These are phyloP conservation scores for Ciona savignyi DNA, from an alignment of 23 tunicate species.

Conservation along the genomic window DNA sequence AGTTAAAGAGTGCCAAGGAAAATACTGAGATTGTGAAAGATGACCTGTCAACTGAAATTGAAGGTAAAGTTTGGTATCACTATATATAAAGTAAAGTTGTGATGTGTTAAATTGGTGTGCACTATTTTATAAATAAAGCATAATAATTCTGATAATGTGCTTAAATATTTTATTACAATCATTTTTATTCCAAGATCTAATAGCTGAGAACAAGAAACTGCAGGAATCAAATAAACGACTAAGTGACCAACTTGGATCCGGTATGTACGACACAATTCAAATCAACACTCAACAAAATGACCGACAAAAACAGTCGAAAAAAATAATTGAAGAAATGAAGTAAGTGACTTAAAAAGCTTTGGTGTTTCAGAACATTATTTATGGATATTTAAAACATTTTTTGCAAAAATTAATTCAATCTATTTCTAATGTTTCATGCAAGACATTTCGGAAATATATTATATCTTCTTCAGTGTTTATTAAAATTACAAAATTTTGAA, in stretches of 20 bases:
- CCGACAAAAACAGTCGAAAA: slow-evolving; percentile 20
- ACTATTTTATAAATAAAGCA: too few species aligned
- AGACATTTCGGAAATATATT: too few species aligned
- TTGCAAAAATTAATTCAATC: too few species aligned
- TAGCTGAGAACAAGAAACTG: slow-evolving; percentile 33
- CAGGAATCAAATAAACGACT: slow-evolving; percentile 33
- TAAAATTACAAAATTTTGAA: too few species aligned
- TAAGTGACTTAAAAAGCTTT: slow-evolving; percentile 7
- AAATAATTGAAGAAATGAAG: slow-evolving; percentile 62
- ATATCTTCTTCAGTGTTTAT: too few species aligned
- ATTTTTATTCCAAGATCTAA: slow-evolving; percentile 21
- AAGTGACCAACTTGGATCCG: slow-evolving; percentile 10
- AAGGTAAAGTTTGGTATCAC: too few species aligned
- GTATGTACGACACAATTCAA: neutral
- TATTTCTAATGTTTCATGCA: too few species aligned
- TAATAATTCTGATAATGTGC: neutral
- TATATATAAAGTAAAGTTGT: too few species aligned
- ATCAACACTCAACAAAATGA: neutral
- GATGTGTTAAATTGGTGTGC: too few species aligned
- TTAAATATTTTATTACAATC: too few species aligned
- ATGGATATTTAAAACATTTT: too few species aligned
- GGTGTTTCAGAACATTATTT: too few species aligned
- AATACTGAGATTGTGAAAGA: slow-evolving; percentile 11
- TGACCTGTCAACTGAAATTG: slow-evolving; percentile 29
- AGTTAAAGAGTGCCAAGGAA: slow-evolving; percentile 3